Evolutionary conservation across 2,113 vertebrate species (phyloP).

Genomic region (Bagarius yarrelli): DNA sequence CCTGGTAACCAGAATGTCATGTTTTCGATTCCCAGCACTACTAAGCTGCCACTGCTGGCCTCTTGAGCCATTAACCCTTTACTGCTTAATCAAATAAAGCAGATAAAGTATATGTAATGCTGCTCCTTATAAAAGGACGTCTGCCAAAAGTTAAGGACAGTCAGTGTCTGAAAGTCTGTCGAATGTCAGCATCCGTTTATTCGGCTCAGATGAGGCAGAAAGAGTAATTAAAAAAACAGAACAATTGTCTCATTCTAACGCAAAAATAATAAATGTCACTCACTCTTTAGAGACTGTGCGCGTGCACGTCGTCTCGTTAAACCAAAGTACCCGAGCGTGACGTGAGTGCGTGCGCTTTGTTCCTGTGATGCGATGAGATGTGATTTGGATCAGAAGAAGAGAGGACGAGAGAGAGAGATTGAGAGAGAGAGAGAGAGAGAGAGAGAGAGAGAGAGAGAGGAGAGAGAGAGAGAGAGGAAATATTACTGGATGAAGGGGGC

Average conservation of each 20-base stretch:
- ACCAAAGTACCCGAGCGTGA: neutral
- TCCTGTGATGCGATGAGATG: neutral
- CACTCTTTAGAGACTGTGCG: neutral
- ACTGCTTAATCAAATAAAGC: no score
- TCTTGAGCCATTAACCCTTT: no score
- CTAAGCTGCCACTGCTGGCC: no score
- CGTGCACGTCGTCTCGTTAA: neutral
- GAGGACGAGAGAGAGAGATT: neutral
- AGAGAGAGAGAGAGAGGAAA: neutral
- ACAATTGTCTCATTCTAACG: neutral
- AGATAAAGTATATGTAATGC: no score
- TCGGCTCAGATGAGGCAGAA: neutral
- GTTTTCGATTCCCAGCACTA: no score
- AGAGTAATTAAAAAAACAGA: neutral
- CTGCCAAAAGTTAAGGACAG: no score
- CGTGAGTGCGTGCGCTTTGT: neutral
- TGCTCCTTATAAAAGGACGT: no score
- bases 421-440: slow-evolving; percentile 5
- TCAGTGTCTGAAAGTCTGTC: neutral
- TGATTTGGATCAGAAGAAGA: neutral
- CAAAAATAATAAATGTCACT: neutral
- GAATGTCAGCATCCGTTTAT: neutral
- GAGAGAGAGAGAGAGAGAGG: neutral
- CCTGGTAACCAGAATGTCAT: no score
- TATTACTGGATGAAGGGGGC: slow-evolving; percentile 14